These are phyloP conservation scores for Galeopsomyia nigrocyanea DNA, from an alignment of 2,888 invertebrate species.

Conservation along the genomic window DNA sequence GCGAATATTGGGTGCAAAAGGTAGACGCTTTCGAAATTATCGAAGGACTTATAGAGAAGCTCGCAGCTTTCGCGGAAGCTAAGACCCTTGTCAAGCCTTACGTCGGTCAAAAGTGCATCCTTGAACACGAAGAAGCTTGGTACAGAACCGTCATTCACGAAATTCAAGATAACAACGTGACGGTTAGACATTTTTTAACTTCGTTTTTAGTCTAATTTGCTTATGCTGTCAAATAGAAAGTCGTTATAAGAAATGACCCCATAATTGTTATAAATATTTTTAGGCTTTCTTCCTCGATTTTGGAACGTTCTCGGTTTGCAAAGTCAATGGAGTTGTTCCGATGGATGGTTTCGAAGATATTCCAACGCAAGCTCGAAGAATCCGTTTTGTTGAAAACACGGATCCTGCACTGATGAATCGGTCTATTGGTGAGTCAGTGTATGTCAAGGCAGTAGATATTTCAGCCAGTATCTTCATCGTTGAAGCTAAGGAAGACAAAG, in stretches of 20 bases:
- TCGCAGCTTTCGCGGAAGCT: conserved; percentile 42
- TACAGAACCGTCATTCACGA: conserved; percentile 54
- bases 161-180: not conserved
- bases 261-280: too few species aligned
- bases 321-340: conserved; percentile 20
- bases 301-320: conserved; percentile 34
- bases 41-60: conserved; percentile 45
- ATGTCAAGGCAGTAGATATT: conserved; percentile 48
- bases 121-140: conserved; percentile 52
- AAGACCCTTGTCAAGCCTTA: conserved; percentile 16
- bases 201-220: not conserved
- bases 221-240: too few species aligned
- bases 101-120: conserved; percentile 52
- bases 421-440: conserved; percentile 41
- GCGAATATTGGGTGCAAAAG: conserved; percentile 55
- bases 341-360: conserved; percentile 43
- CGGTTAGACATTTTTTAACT: conserved; percentile 1
- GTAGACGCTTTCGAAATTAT: conserved; percentile 44
- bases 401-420: conserved; percentile 37
- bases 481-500: not conserved
- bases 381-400: conserved; percentile 46
- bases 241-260: too few species aligned
- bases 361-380: conserved; percentile 46
- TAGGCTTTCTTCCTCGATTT: conserved; percentile 40
- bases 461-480: conserved; percentile 24